Base-by-base conservation (phyloP, 2,888 invertebrate genomes). In the Chloroclysta siterata region DNA sequence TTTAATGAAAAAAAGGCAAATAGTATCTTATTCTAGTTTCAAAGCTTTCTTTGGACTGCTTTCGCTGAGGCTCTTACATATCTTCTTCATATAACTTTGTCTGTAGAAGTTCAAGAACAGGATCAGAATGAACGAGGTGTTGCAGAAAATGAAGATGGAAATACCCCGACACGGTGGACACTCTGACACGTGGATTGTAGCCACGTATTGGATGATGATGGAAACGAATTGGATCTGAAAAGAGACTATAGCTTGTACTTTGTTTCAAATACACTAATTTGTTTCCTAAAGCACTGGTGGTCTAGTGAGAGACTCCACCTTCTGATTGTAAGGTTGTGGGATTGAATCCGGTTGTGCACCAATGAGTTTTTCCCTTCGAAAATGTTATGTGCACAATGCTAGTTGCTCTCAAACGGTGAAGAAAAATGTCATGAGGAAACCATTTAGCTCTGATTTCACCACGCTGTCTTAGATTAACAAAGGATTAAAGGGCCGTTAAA, bases 101-200 rank as follows among this genome's bases (percentile, higher is more conserved):
- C 82, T 76, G 69, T 96, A 96, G 80, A 96, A 96, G 69, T 95
- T 94, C 4, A 94, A 83, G 77, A 96, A 96, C 17, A 96, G 90
- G 54, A 95, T 89, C 0, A 95, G 81, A 73, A 96, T 95, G 33
- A 95, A 88, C 0, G 76, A 73, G 0, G 95, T 93, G 77, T 95
- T 95, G 51, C 91, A 78, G 0, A 89, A 84, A 22, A 95, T 90
- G 72, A 95, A 93, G n/a, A 89, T 82, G 0, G 94, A 90, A 0
- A 95, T 83, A 0, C 90, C 85, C 76, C 90, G 94, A 0, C 95
- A 93, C 0, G 94, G 94, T 14, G 95, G 94, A 72, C 95, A 95
- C 1, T 95, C 95, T 61, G 94, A 94, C 8, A 90, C 81, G 5
- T 87, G 85, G 0, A 94, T 84, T 51, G 93, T 80, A 0, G 88